phyloP scores from a whole-genome alignment of 2,888 invertebrate species.

The Choristoneura rosaceana region DNA sequence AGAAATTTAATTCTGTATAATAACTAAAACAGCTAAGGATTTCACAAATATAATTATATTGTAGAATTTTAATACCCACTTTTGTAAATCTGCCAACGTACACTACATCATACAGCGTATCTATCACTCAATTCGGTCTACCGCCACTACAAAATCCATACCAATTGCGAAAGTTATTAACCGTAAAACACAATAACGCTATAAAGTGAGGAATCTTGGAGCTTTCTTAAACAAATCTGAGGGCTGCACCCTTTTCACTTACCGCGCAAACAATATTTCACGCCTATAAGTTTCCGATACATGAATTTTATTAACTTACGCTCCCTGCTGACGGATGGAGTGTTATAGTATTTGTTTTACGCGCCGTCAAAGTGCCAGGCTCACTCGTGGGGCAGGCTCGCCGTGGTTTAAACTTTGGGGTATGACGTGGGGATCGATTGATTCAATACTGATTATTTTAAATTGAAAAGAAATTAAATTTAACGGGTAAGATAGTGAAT shows the following conservation, averaged over 20 bases:
- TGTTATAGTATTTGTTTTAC: constrained; percentile 82
- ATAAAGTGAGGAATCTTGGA: constrained; percentile 55
- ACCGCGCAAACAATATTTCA: constrained; percentile 75
- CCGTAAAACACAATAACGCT: constrained; percentile 40
- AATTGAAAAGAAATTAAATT: background rate
- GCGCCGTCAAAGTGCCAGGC: constrained; percentile 76
- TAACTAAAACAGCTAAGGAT: too few relatives aligned
- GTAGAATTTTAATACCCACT: background rate
- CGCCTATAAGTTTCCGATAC: constrained; percentile 84
- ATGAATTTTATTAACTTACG: constrained; percentile 85
- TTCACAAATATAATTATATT: too few relatives aligned
- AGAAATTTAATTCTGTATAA: too few relatives aligned
- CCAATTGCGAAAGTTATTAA: constrained; percentile 6
- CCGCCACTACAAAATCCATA: background rate
- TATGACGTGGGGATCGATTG: constrained; percentile 2
- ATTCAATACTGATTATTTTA: background rate
- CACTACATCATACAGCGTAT: background rate
- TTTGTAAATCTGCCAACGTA: background rate
- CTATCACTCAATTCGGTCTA: constrained; percentile 12
- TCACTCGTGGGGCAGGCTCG: constrained; percentile 47
- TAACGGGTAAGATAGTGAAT: too few relatives aligned
- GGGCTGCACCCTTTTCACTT: constrained; percentile 68
- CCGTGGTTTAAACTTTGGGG: constrained; percentile 26
- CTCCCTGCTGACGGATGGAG: constrained; percentile 73
- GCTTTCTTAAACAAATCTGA: constrained; percentile 63